Percentiles rank a stretch among this genome's conserved stretches.
Evolutionary conservation across 2,888 invertebrate genomes (phyloP).

Genomic region (Torymus auratus): DNA sequence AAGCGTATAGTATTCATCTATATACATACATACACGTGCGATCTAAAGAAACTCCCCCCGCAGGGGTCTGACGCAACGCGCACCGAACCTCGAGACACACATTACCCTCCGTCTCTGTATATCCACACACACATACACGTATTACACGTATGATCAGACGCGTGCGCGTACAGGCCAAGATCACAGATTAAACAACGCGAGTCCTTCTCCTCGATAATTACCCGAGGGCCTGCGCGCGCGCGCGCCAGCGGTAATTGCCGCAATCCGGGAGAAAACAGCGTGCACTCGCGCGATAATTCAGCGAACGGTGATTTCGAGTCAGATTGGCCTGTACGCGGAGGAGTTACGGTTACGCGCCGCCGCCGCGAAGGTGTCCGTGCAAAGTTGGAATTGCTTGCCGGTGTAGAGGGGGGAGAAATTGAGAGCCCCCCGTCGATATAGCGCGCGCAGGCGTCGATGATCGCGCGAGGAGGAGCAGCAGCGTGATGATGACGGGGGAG

Average conservation of each 20-base stretch:
- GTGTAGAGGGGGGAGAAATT: slow-evolving; percentile 60
- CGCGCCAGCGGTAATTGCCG: slow-evolving; percentile 71
- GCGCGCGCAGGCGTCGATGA: background rate
- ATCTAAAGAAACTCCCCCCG: slow-evolving; percentile 44
- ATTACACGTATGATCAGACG: background rate
- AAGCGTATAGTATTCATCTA: too few relatives aligned
- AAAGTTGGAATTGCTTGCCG: slow-evolving; percentile 75
- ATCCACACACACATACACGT: background rate
- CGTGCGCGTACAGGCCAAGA: slow-evolving; percentile 62
- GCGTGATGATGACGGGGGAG: slow-evolving; percentile 27
- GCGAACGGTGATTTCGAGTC: slow-evolving; percentile 74
- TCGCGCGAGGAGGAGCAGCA: too few relatives aligned
- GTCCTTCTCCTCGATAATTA: slow-evolving; percentile 75
- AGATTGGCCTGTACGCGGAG: slow-evolving; percentile 69
- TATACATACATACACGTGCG: too few relatives aligned
- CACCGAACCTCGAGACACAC: slow-evolving; percentile 65
- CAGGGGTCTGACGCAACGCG: slow-evolving; percentile 67
- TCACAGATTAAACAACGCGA: slow-evolving; percentile 75
- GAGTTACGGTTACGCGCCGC: slow-evolving; percentile 69
- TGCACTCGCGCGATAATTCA: slow-evolving; percentile 72
- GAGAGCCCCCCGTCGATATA: slow-evolving; percentile 54
- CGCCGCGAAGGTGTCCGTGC: slow-evolving; percentile 54
- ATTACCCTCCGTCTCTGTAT: slow-evolving; percentile 49
- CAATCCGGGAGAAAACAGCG: slow-evolving; percentile 70
- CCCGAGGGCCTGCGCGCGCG: slow-evolving; percentile 62